A percentile compares a stretch with the other conserved stretches of the same genome.
These are phyloP conservation scores for Myiothlypis chrysogaster DNA, from an alignment of 2,797 vertebrate genomes.

Conservation along the genomic window DNA sequence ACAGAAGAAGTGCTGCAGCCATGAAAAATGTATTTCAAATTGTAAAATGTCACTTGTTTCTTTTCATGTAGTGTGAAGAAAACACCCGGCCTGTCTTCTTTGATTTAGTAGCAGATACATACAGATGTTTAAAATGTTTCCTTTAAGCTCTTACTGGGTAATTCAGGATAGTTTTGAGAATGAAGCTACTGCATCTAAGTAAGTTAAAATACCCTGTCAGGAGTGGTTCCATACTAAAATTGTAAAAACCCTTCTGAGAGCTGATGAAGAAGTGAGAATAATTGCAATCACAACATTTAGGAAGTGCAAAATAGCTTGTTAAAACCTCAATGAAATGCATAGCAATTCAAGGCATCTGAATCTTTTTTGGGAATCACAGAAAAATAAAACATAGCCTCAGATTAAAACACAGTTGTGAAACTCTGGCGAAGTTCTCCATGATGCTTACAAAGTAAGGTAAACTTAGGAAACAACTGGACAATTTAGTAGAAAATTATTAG, in stretches of 20 bases:
- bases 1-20: background rate
- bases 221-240: conserved; percentile 37
- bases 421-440: background rate
- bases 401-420: background rate
- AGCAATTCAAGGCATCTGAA: background rate
- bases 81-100: background rate
- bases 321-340: background rate
- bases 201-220: conserved; percentile 38
- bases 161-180: background rate
- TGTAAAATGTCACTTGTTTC: background rate
- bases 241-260: conserved; percentile 35
- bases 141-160: background rate
- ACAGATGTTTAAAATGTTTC: background rate
- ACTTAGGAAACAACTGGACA: background rate
- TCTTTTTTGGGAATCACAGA: background rate
- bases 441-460: background rate
- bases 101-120: background rate
- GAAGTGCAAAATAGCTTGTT: conserved; percentile 59
- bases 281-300: conserved; percentile 68
- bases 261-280: conserved; percentile 58
- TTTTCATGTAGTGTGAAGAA: background rate
- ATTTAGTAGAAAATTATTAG: background rate
- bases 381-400: background rate
- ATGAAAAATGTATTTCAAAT: background rate
- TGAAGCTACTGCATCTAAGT: background rate